Percentiles rank a stretch among this genome's conserved stretches.
Evolutionary conservation across 2,113 vertebrate species (phyloP).

Genomic region (Chaenogobius annularis): DNA sequence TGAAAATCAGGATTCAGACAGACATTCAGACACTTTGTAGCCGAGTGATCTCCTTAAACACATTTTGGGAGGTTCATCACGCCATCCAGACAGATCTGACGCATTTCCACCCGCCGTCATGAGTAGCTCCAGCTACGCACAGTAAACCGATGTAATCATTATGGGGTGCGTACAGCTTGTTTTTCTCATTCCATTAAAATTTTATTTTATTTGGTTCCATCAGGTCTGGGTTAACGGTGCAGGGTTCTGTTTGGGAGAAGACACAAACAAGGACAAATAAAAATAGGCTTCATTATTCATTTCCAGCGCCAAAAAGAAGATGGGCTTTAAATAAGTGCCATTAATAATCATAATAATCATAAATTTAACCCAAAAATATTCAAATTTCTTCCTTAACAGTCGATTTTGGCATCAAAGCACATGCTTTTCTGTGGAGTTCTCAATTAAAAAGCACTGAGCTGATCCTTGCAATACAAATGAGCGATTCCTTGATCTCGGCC

Average conservation of each 20-base stretch:
- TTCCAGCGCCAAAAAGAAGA: no score
- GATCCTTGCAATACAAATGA: neutral
- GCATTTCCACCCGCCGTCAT: rapidly evolving
- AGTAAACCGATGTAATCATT: neutral
- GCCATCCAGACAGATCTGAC: slow-evolving; percentile 43
- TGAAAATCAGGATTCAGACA: no score
- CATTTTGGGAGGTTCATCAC: slow-evolving; percentile 47
- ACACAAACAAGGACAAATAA: neutral
- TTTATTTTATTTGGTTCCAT: neutral
- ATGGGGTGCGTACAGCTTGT: slow-evolving; percentile 14
- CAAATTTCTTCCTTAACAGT: no score
- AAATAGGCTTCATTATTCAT: no score
- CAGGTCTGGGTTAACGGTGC: slow-evolving; percentile 4
- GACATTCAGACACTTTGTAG: no score
- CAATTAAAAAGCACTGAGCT: neutral
- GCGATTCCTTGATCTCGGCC: no score
- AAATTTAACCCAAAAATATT: no score
- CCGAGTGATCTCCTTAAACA: neutral
- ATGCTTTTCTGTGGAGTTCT: no score
- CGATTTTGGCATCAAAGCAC: no score
- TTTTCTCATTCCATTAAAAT: rapidly evolving
- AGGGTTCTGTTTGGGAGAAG: slow-evolving; percentile 40
- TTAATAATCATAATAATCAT: no score
- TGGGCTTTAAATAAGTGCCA: no score
- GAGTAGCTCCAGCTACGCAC: neutral